phyloP scores from a whole-genome alignment of 2,888 invertebrate genomes.

The Chorisops tibialis region DNA sequence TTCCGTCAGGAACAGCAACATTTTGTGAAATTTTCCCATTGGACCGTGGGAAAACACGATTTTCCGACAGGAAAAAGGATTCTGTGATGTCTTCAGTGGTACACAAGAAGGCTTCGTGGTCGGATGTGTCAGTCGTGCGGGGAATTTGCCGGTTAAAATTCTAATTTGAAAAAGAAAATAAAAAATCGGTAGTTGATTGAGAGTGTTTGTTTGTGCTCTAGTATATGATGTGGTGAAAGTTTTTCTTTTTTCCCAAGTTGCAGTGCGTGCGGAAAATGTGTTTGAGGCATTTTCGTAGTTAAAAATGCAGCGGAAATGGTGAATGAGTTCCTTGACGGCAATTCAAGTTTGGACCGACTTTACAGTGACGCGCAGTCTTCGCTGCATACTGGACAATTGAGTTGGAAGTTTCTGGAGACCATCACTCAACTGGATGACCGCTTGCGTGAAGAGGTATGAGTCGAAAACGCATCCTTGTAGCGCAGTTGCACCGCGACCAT shows the following conservation, averaged over 20 bases:
- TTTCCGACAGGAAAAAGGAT: conserved; percentile 21
- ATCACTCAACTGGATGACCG: conserved; percentile 40
- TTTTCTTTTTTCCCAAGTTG: too few relatives aligned
- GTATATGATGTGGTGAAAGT: too few relatives aligned
- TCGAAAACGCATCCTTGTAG: background rate
- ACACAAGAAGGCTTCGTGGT: conserved; percentile 16
- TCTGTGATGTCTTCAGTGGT: conserved; percentile 26
- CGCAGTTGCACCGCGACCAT: background rate
- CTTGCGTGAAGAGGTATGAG: conserved; percentile 37
- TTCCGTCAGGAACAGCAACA: background rate
- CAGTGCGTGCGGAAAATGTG: conserved; percentile 1
- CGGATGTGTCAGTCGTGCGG: conserved; percentile 11
- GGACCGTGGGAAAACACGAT: background rate
- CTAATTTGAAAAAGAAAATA: background rate
- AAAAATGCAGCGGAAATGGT: conserved; percentile 39
- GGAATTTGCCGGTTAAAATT: conserved; percentile 13
- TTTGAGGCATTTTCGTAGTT: background rate
- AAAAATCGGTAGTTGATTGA: too few relatives aligned
- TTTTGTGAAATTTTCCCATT: background rate
- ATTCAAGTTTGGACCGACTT: conserved; percentile 33
- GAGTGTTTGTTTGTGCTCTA: too few relatives aligned
- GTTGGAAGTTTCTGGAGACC: conserved; percentile 43
- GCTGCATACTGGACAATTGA: conserved; percentile 36
- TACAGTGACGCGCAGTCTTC: background rate
- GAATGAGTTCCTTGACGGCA: conserved; percentile 38